Evolutionary conservation across 2,888 invertebrate genomes (phyloP).

Genomic region (Drosophila tanythrix): DNA sequence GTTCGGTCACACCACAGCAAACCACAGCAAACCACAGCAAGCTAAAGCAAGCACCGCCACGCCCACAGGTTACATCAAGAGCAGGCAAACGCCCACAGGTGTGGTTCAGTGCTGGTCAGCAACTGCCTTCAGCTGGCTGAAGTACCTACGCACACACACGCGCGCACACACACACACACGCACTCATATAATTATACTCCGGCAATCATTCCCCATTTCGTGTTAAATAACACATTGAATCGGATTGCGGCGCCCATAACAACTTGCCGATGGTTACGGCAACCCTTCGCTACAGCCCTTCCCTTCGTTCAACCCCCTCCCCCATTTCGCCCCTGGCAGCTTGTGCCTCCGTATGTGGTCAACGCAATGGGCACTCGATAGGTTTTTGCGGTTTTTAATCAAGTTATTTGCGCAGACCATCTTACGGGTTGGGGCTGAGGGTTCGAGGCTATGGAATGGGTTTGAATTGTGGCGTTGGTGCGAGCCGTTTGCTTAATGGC

Average conservation of each 20-base stretch:
- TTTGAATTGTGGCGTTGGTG: background rate
- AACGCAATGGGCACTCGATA: slow-evolving; percentile 71
- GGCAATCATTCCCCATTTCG: slow-evolving; percentile 80
- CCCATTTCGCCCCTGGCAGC: background rate
- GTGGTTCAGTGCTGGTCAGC: slow-evolving; percentile 53
- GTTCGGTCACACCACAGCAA: slow-evolving; percentile 19
- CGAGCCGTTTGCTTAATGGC: slow-evolving; percentile 52
- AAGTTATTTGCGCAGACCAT: slow-evolving; percentile 72
- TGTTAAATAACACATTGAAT: slow-evolving; percentile 80
- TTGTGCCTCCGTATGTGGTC: slow-evolving; percentile 47
- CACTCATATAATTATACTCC: slow-evolving; percentile 10
- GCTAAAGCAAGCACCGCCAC: slow-evolving; percentile 34
- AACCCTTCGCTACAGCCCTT: slow-evolving; percentile 24
- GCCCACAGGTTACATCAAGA: slow-evolving; percentile 38
- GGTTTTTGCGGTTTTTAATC: slow-evolving; percentile 81
- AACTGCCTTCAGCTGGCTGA: slow-evolving; percentile 56
- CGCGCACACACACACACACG: slow-evolving; percentile 22
- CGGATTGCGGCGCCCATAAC: slow-evolving; percentile 77
- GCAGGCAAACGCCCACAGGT: slow-evolving; percentile 57
- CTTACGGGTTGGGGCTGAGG: slow-evolving; percentile 23
- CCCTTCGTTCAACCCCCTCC: background rate
- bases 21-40: slow-evolving; percentile 7
- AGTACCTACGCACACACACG: slow-evolving; percentile 34
- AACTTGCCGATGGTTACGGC: slow-evolving; percentile 47
- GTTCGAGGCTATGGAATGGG: background rate